Evolutionary conservation across 2,888 invertebrate genomes (phyloP).

Genomic region (Microdon myrmicae): DNA sequence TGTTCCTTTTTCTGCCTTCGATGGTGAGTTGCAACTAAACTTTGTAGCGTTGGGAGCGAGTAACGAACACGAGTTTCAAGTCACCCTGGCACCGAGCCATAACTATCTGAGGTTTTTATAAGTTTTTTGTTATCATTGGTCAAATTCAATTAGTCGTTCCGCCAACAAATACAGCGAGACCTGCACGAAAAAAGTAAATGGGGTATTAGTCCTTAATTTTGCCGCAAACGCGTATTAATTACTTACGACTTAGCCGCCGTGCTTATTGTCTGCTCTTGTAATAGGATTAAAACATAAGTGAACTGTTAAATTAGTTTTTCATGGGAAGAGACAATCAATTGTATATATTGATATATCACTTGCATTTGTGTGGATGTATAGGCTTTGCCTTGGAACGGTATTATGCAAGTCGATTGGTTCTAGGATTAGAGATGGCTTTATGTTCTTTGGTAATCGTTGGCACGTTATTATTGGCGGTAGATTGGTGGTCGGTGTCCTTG

Average conservation of each 20-base stretch:
- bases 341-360: too few relatives aligned
- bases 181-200: constrained; percentile 4
- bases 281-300: constrained; percentile 11
- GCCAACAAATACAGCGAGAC: constrained; percentile 2
- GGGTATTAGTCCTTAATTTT: constrained; percentile 9
- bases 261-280: constrained; percentile 1
- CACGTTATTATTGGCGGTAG: too few relatives aligned
- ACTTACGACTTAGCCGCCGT: constrained; percentile 1
- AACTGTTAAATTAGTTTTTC: too few relatives aligned
- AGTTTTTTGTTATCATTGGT: constrained; percentile 1
- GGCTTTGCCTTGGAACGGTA: too few relatives aligned
- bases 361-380: too few relatives aligned
- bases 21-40: neutral
- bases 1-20: neutral
- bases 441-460: too few relatives aligned
- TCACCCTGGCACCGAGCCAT: constrained; percentile 2
- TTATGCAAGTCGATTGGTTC: too few relatives aligned
- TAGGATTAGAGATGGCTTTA: too few relatives aligned
- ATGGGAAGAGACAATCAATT: too few relatives aligned
- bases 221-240: constrained; percentile 1
- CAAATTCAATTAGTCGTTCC: constrained; percentile 8
- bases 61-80: constrained; percentile 2
- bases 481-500: too few relatives aligned
- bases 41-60: neutral
- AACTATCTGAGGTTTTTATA: constrained; percentile 12